These are phyloP conservation scores for Coranthus polyacanthus DNA, from an alignment of 2,797 vertebrate species.

Conservation along the genomic window DNA sequence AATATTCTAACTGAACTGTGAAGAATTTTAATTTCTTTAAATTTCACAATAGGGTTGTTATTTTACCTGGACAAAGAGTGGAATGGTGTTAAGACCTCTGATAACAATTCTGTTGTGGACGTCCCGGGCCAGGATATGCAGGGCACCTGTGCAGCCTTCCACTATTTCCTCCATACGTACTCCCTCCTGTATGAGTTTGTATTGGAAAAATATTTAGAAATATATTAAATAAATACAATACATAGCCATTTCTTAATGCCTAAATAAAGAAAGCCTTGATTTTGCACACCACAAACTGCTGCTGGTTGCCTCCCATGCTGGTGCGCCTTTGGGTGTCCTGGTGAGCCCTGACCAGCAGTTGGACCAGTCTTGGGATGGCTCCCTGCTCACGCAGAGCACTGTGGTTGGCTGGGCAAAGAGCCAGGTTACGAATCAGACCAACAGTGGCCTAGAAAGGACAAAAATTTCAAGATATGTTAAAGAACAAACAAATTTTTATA, in stretches of 20 bases:
- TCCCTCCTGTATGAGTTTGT: slow-evolving; percentile 87
- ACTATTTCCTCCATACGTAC: slow-evolving; percentile 99
- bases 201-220: neutral
- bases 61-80: slow-evolving; percentile 96
- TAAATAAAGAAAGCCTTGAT: neutral
- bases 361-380: slow-evolving; percentile 95
- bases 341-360: slow-evolving; percentile 95
- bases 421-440: slow-evolving; percentile 97
- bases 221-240: neutral
- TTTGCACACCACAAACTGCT: slow-evolving; percentile 94
- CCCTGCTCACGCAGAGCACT: slow-evolving; percentile 97
- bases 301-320: slow-evolving; percentile 98
- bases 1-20: too few relatives aligned
- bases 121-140: slow-evolving; percentile 97
- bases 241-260: neutral
- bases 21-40: neutral
- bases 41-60: neutral
- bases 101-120: slow-evolving; percentile 98
- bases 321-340: slow-evolving; percentile 98
- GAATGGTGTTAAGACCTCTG: slow-evolving; percentile 98
- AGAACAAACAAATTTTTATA: too few relatives aligned
- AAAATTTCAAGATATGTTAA: neutral
- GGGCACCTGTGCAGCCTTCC: slow-evolving; percentile 97
- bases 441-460: slow-evolving; percentile 90
- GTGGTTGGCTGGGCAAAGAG: slow-evolving; percentile 97